A percentile compares a stretch with the other conserved stretches of the same genome.
Evolutionary conservation across 2,113 vertebrate species (phyloP).

Genomic region (Ailurus styani): DNA sequence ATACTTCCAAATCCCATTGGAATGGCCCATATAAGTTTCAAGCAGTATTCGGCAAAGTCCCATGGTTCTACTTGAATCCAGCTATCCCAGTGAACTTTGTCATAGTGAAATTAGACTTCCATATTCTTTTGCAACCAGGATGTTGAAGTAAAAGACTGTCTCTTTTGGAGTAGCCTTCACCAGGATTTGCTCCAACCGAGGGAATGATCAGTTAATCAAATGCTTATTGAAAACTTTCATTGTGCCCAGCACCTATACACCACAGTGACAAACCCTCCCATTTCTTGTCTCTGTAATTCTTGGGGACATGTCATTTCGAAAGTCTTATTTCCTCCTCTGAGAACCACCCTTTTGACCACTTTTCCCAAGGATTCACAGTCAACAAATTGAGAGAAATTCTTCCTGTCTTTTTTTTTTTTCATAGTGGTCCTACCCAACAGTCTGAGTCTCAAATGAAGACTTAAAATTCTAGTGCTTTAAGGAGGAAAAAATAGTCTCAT

Average conservation of each 20-base stretch:
- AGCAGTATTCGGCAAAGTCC: neutral
- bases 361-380: neutral
- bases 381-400: neutral
- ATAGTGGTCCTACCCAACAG: neutral
- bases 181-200: neutral
- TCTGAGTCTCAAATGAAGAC: conserved; percentile 9
- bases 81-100: neutral
- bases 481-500: neutral
- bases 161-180: neutral
- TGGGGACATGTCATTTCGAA: neutral
- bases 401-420: neutral
- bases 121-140: neutral
- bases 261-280: neutral
- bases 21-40: neutral
- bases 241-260: neutral
- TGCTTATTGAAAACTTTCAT: neutral
- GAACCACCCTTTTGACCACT: neutral
- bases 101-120: neutral
- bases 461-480: conserved; percentile 37
- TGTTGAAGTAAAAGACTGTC: neutral
- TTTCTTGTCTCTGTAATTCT: neutral
- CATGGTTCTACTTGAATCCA: neutral
- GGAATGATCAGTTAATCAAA: neutral
- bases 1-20: neutral
- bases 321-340: neutral